Evolutionary conservation across 1,140 invertebrate genomes (phyloP), one percentile per base, ranked within the genome.

Genomic region (Stratiolaelaps scimitus): DNA sequence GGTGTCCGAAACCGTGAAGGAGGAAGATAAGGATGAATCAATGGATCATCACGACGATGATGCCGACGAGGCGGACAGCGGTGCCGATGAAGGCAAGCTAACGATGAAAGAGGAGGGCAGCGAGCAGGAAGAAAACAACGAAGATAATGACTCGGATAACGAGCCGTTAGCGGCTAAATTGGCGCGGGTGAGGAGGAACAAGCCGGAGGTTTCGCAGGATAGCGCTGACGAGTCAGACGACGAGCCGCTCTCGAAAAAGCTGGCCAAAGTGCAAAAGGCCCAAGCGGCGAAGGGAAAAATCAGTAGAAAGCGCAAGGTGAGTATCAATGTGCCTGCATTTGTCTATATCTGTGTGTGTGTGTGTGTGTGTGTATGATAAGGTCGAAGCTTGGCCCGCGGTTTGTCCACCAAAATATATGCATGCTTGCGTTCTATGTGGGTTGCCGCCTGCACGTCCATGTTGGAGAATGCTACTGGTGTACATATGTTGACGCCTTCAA

Each of bases 201-300:
- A 60, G 26, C 1, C 23, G 15, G 26, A 60, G 10, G 53, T 23
- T 29, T 26, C 53, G 6, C 15, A 15, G 15, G 53, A 15, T 1
- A 60, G 53, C 53, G 53, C 15, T 29, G 53, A 60, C 53, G 53
- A 26, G 17, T 60, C 53, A 15, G 53, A 60, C 10, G 53, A 60
- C 10, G 53, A 60, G 53, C 53, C 53, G 6, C 34, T 60, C 26
- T 26, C 53, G 26, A 34, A 29, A 6, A 60, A 60, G 53, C 53
- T 60, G 4, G 23, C 15, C 53, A 60, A 10, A 23, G 53, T 26
- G 15, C 4, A 40, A 40, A 60, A 60, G 23, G 53, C 53, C 15
- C 53, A 60, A 23, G 34, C 26, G 53, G 26, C 53, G 17, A 60
- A 60, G 23, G 26, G 34, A 13, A 60, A 10, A 34, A 60, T 15